Conservation (phyloP, 2,888 invertebrate genomes). For the Napeogenes sylphis region DNA sequence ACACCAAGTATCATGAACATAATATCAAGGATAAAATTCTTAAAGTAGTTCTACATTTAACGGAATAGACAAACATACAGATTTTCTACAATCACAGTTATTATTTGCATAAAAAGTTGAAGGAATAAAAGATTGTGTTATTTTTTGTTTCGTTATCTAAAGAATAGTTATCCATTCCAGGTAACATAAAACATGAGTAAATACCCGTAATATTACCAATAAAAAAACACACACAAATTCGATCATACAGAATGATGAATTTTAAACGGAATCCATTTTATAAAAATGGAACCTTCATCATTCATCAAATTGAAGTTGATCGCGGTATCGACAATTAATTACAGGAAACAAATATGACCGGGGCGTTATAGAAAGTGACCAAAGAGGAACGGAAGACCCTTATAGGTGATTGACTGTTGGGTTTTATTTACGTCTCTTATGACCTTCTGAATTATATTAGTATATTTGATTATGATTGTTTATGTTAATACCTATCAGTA, state of each 20-base stretch:
- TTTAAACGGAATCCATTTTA: slow-evolving; percentile 3
- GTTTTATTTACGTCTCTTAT: neutral
- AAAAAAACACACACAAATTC: neutral
- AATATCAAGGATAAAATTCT: no score
- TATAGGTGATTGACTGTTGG: slow-evolving; percentile 25
- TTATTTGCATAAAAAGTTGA: no score
- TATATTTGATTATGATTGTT: neutral
- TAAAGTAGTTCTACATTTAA: no score
- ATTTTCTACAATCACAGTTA: no score
- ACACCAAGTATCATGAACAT: no score
- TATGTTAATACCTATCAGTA: no score
- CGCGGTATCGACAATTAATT: slow-evolving; percentile 28
- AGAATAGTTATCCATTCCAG: no score
- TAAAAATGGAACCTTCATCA: slow-evolving; percentile 12
- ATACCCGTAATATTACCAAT: no score
- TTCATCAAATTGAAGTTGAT: slow-evolving; percentile 19
- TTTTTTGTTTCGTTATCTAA: no score
- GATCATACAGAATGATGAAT: neutral
- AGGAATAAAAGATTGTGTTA: no score
- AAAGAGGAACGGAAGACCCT: slow-evolving; percentile 26
- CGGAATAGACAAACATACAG: no score
- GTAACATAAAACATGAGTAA: no score
- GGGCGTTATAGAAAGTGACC: slow-evolving; percentile 33
- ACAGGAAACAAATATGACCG: slow-evolving; percentile 50
- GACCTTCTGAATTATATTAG: neutral